These are phyloP conservation scores for Antechinus stuartii DNA, from an alignment of 2,113 vertebrate genomes.

Conservation along the genomic window DNA sequence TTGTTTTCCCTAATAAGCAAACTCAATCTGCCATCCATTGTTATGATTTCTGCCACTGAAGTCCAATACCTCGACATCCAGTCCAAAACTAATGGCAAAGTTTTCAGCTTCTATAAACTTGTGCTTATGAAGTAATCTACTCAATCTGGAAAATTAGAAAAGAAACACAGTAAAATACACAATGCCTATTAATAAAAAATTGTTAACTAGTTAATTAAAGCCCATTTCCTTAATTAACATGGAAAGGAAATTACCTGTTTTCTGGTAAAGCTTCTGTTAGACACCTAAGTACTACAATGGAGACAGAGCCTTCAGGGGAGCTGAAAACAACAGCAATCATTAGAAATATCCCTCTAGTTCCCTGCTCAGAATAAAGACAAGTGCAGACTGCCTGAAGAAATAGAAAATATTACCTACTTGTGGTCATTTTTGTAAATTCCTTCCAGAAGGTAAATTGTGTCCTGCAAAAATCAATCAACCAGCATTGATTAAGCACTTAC, in stretches of 20 bases:
- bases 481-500: conserved; percentile 53
- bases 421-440: conserved; percentile 87
- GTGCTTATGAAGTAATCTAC: conserved; percentile 95
- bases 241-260: conserved; percentile 88
- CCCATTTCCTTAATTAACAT: conserved; percentile 1
- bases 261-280: conserved; percentile 98
- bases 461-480: conserved; percentile 83
- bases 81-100: conserved; percentile 94
- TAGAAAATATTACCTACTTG: conserved; percentile 84
- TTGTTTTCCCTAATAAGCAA: not conserved
- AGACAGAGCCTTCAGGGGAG: conserved; percentile 79
- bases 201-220: conserved; percentile 14
- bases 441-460: conserved; percentile 94
- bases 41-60: not conserved
- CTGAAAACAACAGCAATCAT: conserved; percentile 72
- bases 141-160: conserved; percentile 86
- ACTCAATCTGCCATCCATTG: not conserved
- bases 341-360: not conserved
- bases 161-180: not conserved
- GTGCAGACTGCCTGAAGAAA: conserved; percentile 23
- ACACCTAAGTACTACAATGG: conserved; percentile 90
- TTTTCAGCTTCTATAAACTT: conserved; percentile 96
- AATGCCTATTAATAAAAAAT: not conserved
- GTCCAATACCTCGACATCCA: conserved; percentile 93
- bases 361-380: not conserved